Evolutionary conservation across 2,113 vertebrate species (phyloP), one percentile per base, ranked within the genome.

Genomic region (Sylvilagus bachmani): DNA sequence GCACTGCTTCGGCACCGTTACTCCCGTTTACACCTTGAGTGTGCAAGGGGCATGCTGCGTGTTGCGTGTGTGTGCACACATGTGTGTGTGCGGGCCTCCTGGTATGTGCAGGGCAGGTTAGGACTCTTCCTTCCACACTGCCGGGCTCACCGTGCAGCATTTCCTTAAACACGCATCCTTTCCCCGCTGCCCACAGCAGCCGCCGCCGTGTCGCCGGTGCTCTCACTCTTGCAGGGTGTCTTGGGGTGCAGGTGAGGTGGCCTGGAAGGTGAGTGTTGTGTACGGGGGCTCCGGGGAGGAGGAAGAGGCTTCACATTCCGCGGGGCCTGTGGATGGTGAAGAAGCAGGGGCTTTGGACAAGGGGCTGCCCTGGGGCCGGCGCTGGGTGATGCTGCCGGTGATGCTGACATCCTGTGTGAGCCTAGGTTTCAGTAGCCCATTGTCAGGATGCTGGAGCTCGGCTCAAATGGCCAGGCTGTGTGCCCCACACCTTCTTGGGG

Each of bases 191-290:
- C 24, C 44, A 31, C 44, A 55, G 55, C 83, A 71, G 67, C 82
- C 24, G 0, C 27, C 16, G 31, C 25, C 16, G 53, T 1, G 1
- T n/a, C 5, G 51, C 22, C 1, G 0, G 0, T 33, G 9, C 78
- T 90, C 31, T 38, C 6, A 13, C 13, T 25, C 51, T 25, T 31
- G 9, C 3, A n/a, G 67, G 64, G 12, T 3, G 0, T 21, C 44
- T 71, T 12, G 3, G 0, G 11, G 44, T 44, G 44, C 44, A 17
- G n/a, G 29, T n/a, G 49, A 78, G 53, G 53, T 44, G 44, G 31
- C 53, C 53, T 58, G 31, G 53, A 80, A 12, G 61, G 1, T 0
- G 55, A 73, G 53, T 16, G 0, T 5, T 89, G 33, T 62, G 49
- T 69, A 7, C 71, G 1, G 1, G 16, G 71, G 71, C 51, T 24